Base-by-base conservation (phyloP, 2,113 vertebrate genomes). In the Hemicordylus capensis region DNA sequence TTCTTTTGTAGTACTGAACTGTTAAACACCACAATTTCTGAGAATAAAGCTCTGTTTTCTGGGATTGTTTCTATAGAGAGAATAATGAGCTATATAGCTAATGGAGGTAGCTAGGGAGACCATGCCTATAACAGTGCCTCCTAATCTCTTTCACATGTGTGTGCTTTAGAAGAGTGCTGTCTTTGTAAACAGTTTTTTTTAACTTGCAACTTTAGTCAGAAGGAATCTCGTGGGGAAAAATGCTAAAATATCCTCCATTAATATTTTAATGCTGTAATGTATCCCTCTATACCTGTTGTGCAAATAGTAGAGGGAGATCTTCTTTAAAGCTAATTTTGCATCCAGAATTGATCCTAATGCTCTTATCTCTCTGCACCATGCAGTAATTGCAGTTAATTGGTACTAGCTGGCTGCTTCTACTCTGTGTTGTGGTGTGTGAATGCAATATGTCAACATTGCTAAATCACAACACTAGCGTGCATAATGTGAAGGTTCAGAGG, bases 111-210 rank as follows among this genome's bases (percentile, higher is more conserved):
- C 87, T 82, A 37, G 79, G 89, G 90, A 89, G 61, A 58, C 80
- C 46, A 56, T 84, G 69, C 82, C 69, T 26, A 28, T 56, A 24
- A 19, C 66, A 78, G 85, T 91, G 88, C 90, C 88, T 75, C 89
- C 86, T 93, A 95, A 94, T 92, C 91, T 85, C n/a, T 91, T 92
- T 94, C 94, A 93, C 88, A 85, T 93, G 93, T 81, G 59, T 79
- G 54, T 81, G 77, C 88, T 91, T 89, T 89, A 67, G 79, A 88
- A 61, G 31, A 87, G 26, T 1, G 2, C 64, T 84, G 79, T 90
- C 80, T 94, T 91, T 90, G 81, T 89, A 89, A 93, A 86, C 69
- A 89, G 76, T 64, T 26, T 76, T 56, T 37, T 51, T 83, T 79
- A 74, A 46, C 81, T 73, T 86, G 70, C 85, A 70, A 88, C 85